phyloP scores from a whole-genome alignment of 2,888 invertebrate species.

The Mythimna loreyi region DNA sequence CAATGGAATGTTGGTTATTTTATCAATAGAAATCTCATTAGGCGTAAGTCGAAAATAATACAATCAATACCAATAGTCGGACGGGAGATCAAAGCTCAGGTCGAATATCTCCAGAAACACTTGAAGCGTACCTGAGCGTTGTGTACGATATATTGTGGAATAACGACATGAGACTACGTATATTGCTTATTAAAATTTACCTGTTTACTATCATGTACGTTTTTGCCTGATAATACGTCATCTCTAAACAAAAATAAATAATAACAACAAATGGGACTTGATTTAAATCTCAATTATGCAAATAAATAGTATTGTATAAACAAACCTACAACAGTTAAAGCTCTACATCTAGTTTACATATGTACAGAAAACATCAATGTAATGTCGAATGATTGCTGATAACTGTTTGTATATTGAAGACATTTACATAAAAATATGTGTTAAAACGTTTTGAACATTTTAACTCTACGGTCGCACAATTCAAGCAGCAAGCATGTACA shows the following conservation, averaged over 20 bases:
- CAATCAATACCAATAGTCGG: conserved; percentile 31
- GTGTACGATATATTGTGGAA: conserved; percentile 55
- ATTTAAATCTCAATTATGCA: conserved; percentile 66
- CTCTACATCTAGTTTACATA: conserved; percentile 88
- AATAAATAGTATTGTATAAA: conserved; percentile 76
- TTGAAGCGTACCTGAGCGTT: conserved; percentile 16
- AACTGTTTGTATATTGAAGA: conserved; percentile 47
- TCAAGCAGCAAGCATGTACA: conserved; percentile 73
- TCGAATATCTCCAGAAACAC: conserved; percentile 12
- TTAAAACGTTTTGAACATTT: conserved; percentile 63
- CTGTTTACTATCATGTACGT: conserved; percentile 45
- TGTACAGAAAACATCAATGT: conserved; percentile 80
- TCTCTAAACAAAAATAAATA: conserved; percentile 62
- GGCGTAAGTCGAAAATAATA: conserved; percentile 28
- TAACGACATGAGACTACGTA: conserved; percentile 40
- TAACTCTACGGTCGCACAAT: conserved; percentile 48
- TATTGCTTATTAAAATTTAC: conserved; percentile 35
- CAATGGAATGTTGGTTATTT: conserved; percentile 57
- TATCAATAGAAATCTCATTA: conserved; percentile 46
- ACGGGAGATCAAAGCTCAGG: conserved; percentile 30
- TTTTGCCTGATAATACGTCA: conserved; percentile 45
- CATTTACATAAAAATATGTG: conserved; percentile 57
- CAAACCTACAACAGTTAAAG: conserved; percentile 87
- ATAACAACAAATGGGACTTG: conserved; percentile 57
- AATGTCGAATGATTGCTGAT: conserved; percentile 66